Percentiles rank a stretch among this genome's conserved stretches.
Evolutionary conservation across 1,140 invertebrate genomes (phyloP).

Genomic region (Oryctes rhinoceros): DNA sequence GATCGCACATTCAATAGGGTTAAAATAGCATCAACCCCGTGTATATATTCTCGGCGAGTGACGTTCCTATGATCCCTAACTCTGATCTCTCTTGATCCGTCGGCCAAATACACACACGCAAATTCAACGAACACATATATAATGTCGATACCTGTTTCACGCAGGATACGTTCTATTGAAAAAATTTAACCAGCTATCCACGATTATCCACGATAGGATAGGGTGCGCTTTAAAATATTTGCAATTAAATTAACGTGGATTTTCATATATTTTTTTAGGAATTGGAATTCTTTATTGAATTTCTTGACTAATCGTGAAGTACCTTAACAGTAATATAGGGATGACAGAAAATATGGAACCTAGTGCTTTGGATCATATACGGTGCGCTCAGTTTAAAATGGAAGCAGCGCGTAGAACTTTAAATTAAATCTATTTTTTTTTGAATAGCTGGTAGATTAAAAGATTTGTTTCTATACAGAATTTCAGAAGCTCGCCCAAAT

Average conservation of each 20-base stretch:
- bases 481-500: too few species aligned
- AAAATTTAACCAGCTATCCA: neutral
- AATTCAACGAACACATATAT: neutral
- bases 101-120: conserved; percentile 24
- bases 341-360: too few species aligned
- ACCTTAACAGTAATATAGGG: too few species aligned
- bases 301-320: too few species aligned
- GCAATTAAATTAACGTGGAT: neutral
- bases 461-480: too few species aligned
- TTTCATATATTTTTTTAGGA: neutral
- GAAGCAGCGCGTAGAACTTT: too few species aligned
- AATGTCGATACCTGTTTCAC: neutral
- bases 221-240: neutral
- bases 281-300: too few species aligned
- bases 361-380: too few species aligned
- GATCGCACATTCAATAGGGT: conserved; percentile 52
- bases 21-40: conserved; percentile 51
- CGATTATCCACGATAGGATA: conserved; percentile 1
- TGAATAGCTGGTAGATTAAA: too few species aligned
- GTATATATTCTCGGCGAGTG: conserved; percentile 45
- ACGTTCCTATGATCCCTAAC: conserved; percentile 47
- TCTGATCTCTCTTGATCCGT: conserved; percentile 44
- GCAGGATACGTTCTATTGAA: neutral
- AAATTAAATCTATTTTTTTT: too few species aligned
- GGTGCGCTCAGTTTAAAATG: too few species aligned